These are phyloP conservation scores for Eupithecia vulgata DNA, from an alignment of 2,888 invertebrate species.

Conservation along the genomic window DNA sequence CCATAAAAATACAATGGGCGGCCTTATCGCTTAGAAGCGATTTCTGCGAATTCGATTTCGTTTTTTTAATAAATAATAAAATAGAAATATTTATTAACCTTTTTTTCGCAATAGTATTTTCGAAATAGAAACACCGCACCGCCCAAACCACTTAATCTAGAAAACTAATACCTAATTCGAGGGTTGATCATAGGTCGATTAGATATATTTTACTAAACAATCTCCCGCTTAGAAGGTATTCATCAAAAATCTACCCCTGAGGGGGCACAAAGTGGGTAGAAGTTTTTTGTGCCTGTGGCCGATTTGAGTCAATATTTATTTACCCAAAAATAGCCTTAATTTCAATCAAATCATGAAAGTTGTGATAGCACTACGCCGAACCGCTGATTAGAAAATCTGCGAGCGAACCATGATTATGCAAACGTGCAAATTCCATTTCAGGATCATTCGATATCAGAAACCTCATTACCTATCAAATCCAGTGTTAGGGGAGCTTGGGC, in stretches of 20 bases:
- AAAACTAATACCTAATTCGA: background rate
- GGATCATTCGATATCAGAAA: constrained; percentile 26
- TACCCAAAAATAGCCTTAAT: background rate
- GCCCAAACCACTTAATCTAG: background rate
- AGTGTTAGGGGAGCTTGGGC: constrained; percentile 11
- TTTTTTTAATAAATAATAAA: no score
- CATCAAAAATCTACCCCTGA: background rate
- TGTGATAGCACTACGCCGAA: constrained; percentile 5
- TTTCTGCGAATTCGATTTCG: no score
- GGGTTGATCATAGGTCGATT: background rate
- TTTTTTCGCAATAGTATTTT: no score
- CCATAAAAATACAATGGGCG: no score
- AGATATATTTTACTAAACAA: background rate
- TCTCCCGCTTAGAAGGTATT: background rate
- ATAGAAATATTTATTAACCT: no score
- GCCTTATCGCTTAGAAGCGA: no score
- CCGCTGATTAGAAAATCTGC: constrained; percentile 15
- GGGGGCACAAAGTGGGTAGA: background rate
- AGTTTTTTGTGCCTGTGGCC: background rate
- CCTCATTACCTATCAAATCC: constrained; percentile 33
- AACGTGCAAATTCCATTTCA: constrained; percentile 28
- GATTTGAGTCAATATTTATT: background rate
- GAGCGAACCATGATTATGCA: constrained; percentile 22
- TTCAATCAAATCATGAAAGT: background rate
- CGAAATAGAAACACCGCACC: no score